Percentiles rank a stretch among this genome's conserved stretches.
Evolutionary conservation across 2,113 vertebrate species (phyloP).

Genomic region (Struthidea cinerea): DNA sequence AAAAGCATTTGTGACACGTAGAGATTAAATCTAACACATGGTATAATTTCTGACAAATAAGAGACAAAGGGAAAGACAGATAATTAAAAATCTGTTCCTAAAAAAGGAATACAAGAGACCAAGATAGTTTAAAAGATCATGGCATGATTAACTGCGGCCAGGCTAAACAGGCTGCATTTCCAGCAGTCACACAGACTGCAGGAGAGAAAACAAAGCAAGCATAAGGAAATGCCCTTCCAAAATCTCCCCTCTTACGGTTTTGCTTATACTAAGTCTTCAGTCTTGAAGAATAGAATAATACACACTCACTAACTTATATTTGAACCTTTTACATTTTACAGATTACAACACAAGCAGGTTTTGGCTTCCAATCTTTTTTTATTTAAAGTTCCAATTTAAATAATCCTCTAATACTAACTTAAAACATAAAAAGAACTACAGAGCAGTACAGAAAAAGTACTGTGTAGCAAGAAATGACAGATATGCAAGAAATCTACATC

Average conservation of each 20-base stretch:
- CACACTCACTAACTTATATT: background rate
- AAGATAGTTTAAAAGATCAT: background rate
- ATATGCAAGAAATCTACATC: background rate
- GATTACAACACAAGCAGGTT: background rate
- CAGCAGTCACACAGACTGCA: background rate
- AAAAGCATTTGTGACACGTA: background rate
- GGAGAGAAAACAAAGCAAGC: background rate
- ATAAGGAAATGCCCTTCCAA: background rate
- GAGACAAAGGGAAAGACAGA: background rate
- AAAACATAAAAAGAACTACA: background rate
- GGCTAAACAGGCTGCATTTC: background rate
- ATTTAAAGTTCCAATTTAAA: background rate
- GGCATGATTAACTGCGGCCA: background rate
- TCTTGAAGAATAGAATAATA: background rate
- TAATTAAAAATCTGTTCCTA: background rate
- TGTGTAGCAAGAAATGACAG: background rate
- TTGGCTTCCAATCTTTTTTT: background rate
- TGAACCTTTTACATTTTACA: background rate
- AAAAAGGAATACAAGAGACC: background rate
- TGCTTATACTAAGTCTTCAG: background rate
- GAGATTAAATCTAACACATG: rapidly evolving
- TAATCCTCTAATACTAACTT: background rate
- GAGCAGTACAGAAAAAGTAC: background rate
- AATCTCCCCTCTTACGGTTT: background rate
- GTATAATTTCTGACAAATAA: background rate